Percentiles rank a stretch among this genome's conserved stretches.
phyloP scores from a whole-genome alignment of 2,888 invertebrate genomes.

The Limnephilus rhombicus region DNA sequence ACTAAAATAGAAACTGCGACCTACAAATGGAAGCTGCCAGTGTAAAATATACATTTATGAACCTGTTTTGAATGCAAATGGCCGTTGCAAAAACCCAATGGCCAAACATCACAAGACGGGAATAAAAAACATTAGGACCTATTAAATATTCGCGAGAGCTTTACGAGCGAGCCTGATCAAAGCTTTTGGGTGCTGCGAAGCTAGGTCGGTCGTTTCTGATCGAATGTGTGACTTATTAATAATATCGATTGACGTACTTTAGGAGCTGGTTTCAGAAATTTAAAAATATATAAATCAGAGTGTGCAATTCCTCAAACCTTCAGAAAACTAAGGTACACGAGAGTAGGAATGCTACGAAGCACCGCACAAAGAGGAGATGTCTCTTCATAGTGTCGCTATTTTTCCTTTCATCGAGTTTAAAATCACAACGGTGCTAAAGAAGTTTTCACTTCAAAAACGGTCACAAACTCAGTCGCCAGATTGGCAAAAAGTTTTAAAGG shows the following conservation, averaged over 20 bases:
- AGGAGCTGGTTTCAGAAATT: background rate
- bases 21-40: constrained; percentile 12
- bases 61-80: constrained; percentile 18
- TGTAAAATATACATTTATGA: constrained; percentile 6
- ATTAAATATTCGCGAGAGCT: background rate
- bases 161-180: background rate
- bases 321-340: too few relatives aligned
- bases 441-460: too few relatives aligned
- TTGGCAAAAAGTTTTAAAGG: too few relatives aligned
- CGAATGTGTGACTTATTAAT: background rate
- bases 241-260: background rate
- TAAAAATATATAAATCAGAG: too few relatives aligned
- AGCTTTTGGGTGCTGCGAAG: background rate
- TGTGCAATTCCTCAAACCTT: too few relatives aligned
- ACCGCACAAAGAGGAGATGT: too few relatives aligned
- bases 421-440: too few relatives aligned
- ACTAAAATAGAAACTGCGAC: constrained; percentile 30
- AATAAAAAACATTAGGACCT: background rate
- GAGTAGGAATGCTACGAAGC: too few relatives aligned
- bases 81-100: background rate
- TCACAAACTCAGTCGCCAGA: too few relatives aligned
- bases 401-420: too few relatives aligned
- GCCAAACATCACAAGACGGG: background rate
- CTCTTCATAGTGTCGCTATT: too few relatives aligned
- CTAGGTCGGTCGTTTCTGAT: background rate